phyloP scores from a whole-genome alignment of 2,888 invertebrate genomes.

The Ormyrus pomaceus region DNA sequence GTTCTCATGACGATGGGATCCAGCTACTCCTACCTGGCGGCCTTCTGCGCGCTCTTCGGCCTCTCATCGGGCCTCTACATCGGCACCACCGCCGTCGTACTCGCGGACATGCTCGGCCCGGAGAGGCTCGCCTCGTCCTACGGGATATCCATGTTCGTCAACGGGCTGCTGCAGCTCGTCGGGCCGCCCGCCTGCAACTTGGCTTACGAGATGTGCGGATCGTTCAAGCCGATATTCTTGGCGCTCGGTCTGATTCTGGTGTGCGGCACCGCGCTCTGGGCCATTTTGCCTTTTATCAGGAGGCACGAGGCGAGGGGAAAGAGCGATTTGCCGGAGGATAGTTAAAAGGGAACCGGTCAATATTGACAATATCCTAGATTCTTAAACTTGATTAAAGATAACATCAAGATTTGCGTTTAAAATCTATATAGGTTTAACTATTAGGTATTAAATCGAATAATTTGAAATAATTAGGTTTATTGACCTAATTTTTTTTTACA shows the following conservation, averaged over 20 bases:
- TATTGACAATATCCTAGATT: too few relatives aligned
- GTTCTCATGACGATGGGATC: conserved; percentile 83
- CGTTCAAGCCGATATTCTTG: conserved; percentile 85
- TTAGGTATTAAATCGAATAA: too few relatives aligned
- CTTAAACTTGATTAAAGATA: too few relatives aligned
- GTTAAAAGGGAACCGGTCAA: too few relatives aligned
- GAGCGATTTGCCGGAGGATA: too few relatives aligned
- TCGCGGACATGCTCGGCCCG: conserved; percentile 90
- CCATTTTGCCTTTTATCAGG: conserved; percentile 84
- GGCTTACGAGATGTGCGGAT: conserved; percentile 81
- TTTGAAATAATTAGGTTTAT: too few relatives aligned
- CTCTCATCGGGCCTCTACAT: conserved; percentile 90
- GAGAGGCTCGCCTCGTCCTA: conserved; percentile 90
- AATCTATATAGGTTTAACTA: too few relatives aligned
- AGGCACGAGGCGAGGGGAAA: too few relatives aligned
- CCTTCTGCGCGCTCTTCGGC: conserved; percentile 87
- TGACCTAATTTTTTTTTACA: too few relatives aligned
- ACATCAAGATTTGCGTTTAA: too few relatives aligned
- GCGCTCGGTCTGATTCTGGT: conserved; percentile 85
- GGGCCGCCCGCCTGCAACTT: conserved; percentile 89
- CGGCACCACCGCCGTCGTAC: conserved; percentile 91
- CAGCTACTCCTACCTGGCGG: conserved; percentile 80
- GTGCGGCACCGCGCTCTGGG: conserved; percentile 85
- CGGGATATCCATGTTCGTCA: conserved; percentile 90
- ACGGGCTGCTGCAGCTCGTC: conserved; percentile 87